phyloP scores from a whole-genome alignment of 2,888 invertebrate species.

The Diplolepis rosae region DNA sequence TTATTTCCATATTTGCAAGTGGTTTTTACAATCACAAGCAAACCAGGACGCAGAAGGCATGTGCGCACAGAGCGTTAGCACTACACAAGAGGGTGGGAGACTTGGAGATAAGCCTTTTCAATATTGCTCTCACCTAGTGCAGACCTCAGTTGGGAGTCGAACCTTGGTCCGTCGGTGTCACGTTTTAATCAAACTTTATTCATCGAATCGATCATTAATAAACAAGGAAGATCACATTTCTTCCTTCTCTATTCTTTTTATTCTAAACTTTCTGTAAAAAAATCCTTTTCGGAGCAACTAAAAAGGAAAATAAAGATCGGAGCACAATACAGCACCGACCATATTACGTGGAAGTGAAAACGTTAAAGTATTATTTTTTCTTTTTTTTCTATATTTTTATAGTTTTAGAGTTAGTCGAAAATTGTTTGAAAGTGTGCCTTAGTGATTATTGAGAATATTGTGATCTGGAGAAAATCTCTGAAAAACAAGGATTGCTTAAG shows the following conservation, averaged over 20 bases:
- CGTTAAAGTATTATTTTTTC: neutral
- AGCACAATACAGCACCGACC: neutral
- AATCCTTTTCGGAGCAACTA: neutral
- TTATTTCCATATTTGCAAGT: neutral
- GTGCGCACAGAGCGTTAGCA: conserved; percentile 16
- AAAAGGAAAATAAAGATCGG: neutral
- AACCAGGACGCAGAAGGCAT: conserved; percentile 11
- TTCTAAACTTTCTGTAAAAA: neutral
- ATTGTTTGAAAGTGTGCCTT: neutral
- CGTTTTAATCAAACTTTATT: neutral
- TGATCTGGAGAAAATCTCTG: neutral
- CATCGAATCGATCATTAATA: neutral
- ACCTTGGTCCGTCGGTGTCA: neutral
- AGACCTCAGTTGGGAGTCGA: neutral
- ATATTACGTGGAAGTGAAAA: neutral
- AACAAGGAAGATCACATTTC: neutral
- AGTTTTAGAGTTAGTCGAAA: neutral
- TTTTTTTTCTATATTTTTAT: neutral
- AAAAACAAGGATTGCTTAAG: neutral
- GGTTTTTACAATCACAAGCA: neutral
- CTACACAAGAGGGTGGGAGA: conserved; percentile 15
- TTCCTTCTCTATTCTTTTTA: neutral
- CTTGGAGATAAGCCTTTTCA: conserved; percentile 29
- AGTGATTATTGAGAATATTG: neutral
- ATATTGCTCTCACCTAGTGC: conserved; percentile 22